Percentiles rank a stretch among this genome's conserved stretches.
phyloP scores from a whole-genome alignment of 2,888 invertebrate species.

The Abrostola tripartita region DNA sequence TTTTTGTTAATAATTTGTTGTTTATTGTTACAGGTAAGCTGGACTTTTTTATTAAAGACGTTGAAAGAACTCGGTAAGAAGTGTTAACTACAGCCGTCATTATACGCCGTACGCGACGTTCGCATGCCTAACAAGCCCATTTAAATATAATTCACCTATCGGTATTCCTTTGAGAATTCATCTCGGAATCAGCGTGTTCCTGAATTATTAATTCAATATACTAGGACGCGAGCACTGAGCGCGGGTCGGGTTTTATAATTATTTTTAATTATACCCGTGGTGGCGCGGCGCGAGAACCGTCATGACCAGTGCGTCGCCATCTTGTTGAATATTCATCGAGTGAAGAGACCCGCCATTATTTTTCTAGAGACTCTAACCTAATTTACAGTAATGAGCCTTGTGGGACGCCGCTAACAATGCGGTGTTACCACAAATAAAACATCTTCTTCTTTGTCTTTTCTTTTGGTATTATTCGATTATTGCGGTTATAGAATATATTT shows the following conservation, averaged over 20 bases:
- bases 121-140: slow-evolving; percentile 9
- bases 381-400: slow-evolving; percentile 79
- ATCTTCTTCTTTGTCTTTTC: slow-evolving; percentile 63
- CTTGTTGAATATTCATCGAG: slow-evolving; percentile 79
- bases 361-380: slow-evolving; percentile 78
- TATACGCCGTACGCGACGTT: not conserved
- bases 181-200: slow-evolving; percentile 46
- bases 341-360: slow-evolving; percentile 74
- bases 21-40: slow-evolving; percentile 63
- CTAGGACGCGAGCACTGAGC: slow-evolving; percentile 37
- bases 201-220: slow-evolving; percentile 69
- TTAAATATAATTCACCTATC: slow-evolving; percentile 36
- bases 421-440: slow-evolving; percentile 69
- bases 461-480: slow-evolving; percentile 59
- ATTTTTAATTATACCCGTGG: slow-evolving; percentile 78
- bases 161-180: slow-evolving; percentile 46
- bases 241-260: slow-evolving; percentile 70
- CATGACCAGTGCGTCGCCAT: slow-evolving; percentile 59
- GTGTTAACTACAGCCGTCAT: slow-evolving; percentile 17
- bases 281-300: slow-evolving; percentile 47
- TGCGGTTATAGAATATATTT: slow-evolving; percentile 44
- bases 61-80: slow-evolving; percentile 29
- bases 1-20: slow-evolving; percentile 32
- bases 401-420: slow-evolving; percentile 66
- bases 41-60: slow-evolving; percentile 17